Evolutionary conservation across 2,113 vertebrate species (phyloP), one percentile per base, ranked within the genome.

Genomic region (Corythornis cristatus): DNA sequence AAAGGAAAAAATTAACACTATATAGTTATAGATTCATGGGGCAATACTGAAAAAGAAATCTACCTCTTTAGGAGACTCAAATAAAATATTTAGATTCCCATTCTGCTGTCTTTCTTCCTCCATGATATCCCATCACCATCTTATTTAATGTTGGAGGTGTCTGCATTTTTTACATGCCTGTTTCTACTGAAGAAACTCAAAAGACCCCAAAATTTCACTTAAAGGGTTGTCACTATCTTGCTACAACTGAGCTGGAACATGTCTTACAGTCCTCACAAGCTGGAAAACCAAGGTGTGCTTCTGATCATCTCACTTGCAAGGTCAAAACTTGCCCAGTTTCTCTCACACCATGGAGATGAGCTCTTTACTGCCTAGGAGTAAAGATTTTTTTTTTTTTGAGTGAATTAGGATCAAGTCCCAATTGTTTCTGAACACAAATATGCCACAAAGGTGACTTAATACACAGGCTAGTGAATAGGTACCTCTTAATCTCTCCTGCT

Each of bases 391-490:
- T 37, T 37, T 37, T 86, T 77, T 54, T 1, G 2, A 81, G 7
- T 51, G 68, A 86, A 54, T 65, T 62, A 51, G 35, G 54, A 53
- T 85, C 53, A 77, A 77, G 85, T 73, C 42, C 22, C 43, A 85
- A 0, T 14, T 71, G 60, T 18, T 9, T 14, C 42, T 43, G 50
- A 91, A 93, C 13, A 80, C 50, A 88, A 93, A 85, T 83, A 64
- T 95, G 25, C 28, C 75, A 62, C 37, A 83, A 62, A 80, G 56
- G 72, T 91, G 72, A 58, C 33, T 87, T 93, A 91, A 93, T 88
- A 65, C 57, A 65, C 10, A 2, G 48, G 40, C 26, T 64, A 71
- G 37, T 83, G 50, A 82, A 66, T 43, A 81, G 65, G 64, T 76
- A 35, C 61, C 33, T 88, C 72, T 72, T 91, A 95, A 88, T 81